Conservation (phyloP, 2,888 invertebrate genomes). For the Zygothrica quintamaculata region DNA sequence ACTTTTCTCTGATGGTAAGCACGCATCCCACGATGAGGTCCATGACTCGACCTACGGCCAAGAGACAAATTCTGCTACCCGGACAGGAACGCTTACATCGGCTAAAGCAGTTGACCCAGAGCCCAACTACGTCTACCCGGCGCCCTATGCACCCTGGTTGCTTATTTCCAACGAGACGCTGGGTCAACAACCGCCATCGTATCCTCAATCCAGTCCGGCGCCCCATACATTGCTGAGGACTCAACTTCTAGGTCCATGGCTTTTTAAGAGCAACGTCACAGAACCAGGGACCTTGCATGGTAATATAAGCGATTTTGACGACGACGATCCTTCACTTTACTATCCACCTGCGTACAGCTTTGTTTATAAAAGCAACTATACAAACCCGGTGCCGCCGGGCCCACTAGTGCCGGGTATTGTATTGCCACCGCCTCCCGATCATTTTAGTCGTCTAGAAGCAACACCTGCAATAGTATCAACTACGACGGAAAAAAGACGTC, state of each 20-base stretch:
- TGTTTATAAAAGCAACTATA: slow-evolving; percentile 92
- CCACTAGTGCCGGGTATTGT: slow-evolving; percentile 95
- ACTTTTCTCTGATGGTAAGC: slow-evolving; percentile 87
- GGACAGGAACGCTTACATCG: slow-evolving; percentile 86
- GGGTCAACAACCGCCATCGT: slow-evolving; percentile 18
- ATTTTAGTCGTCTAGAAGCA: slow-evolving; percentile 90
- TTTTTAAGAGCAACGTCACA: slow-evolving; percentile 86
- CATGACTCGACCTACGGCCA: slow-evolving; percentile 76
- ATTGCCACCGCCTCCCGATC: slow-evolving; percentile 94
- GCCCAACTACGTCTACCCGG: slow-evolving; percentile 86
- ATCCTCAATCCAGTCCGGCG: slow-evolving; percentile 37
- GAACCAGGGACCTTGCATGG: slow-evolving; percentile 82
- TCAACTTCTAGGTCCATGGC: slow-evolving; percentile 78
- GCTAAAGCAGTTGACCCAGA: slow-evolving; percentile 63
- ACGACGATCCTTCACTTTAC: slow-evolving; percentile 95
- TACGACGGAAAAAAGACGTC: slow-evolving; percentile 70
- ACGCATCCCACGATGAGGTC: slow-evolving; percentile 73
- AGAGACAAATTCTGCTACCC: slow-evolving; percentile 86
- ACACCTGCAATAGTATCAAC: slow-evolving; percentile 82
- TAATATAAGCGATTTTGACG: slow-evolving; percentile 91
- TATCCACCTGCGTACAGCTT: slow-evolving; percentile 96
- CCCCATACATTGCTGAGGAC: slow-evolving; percentile 69
- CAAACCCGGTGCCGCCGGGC: slow-evolving; percentile 90
- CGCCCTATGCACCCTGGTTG: slow-evolving; percentile 87
- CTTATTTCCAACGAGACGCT: slow-evolving; percentile 60